Conservation (phyloP, 2,113 vertebrate species). For the Choloepus hoffmanni region DNA sequence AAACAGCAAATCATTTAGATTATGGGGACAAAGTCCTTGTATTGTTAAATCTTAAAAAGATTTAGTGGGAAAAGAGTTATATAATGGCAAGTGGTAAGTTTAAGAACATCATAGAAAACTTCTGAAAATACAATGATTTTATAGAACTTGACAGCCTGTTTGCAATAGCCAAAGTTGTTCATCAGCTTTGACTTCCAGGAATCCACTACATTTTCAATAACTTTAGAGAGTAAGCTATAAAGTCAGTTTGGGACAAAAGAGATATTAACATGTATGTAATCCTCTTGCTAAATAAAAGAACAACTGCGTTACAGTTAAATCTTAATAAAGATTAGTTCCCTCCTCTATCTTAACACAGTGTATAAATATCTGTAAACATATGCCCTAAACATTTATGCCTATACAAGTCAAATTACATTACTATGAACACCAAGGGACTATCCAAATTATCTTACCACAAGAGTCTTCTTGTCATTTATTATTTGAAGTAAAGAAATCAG, state of each 20-base stretch:
- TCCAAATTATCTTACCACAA: slow-evolving; percentile 13
- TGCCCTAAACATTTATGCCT: slow-evolving; percentile 22
- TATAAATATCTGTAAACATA: background rate
- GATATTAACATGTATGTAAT: slow-evolving; percentile 7
- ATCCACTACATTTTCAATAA: slow-evolving; percentile 48
- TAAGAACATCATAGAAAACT: background rate
- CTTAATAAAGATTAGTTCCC: slow-evolving; percentile 27
- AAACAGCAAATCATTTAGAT: slow-evolving; percentile 3
- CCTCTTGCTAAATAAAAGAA: slow-evolving; percentile 47
- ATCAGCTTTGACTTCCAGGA: slow-evolving; percentile 33
- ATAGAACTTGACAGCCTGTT: background rate
- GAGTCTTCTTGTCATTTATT: background rate
- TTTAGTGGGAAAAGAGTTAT: slow-evolving; percentile 5
- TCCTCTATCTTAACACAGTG: background rate
- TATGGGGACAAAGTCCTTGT: background rate
- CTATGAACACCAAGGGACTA: slow-evolving; percentile 23
- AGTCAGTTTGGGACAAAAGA: slow-evolving; percentile 6
- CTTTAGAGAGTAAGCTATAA: slow-evolving; percentile 34
- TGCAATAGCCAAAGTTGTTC: slow-evolving; percentile 50
- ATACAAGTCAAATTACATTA: background rate
- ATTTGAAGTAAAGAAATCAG: slow-evolving; percentile 12
- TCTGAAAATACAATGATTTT: slow-evolving; percentile 18
- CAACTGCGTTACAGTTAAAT: slow-evolving; percentile 8
- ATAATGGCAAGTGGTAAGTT: background rate
- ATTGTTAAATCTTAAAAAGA: slow-evolving; percentile 41